phyloP scores from a whole-genome alignment of 2,888 invertebrate species.

The Callyntrura sp. region DNA sequence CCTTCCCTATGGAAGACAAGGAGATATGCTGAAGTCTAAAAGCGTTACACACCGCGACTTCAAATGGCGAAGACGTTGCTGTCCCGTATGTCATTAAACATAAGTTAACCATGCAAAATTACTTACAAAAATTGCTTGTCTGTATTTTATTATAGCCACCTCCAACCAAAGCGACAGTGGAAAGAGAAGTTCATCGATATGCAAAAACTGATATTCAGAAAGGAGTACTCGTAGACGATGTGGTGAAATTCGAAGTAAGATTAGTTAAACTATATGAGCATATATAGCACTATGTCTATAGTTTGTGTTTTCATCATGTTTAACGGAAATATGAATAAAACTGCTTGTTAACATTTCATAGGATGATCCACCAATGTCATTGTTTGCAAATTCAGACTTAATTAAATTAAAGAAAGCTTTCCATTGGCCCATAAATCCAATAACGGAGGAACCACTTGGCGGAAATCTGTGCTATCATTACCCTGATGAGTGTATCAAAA shows the following conservation, averaged over 20 bases:
- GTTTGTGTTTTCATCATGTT: too few relatives aligned
- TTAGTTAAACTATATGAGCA: too few relatives aligned
- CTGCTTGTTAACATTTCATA: too few relatives aligned
- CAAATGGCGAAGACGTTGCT: constrained; percentile 80
- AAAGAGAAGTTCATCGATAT: constrained; percentile 77
- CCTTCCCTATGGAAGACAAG: constrained; percentile 79
- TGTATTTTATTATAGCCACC: constrained; percentile 10
- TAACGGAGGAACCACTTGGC: constrained; percentile 81
- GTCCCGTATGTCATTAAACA: constrained; percentile 59
- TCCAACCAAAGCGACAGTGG: constrained; percentile 68
- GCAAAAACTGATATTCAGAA: constrained; percentile 80
- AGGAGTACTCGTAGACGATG: constrained; percentile 71
- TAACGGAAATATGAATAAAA: too few relatives aligned
- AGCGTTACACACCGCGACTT: constrained; percentile 81
- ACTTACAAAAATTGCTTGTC: neutral
- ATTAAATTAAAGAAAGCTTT: constrained; percentile 81
- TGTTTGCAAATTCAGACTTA: constrained; percentile 60
- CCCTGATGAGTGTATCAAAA: constrained; percentile 76
- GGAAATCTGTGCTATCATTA: constrained; percentile 79
- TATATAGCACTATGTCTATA: too few relatives aligned
- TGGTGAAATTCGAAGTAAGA: constrained; percentile 76
- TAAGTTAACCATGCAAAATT: neutral
- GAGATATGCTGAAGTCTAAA: constrained; percentile 82
- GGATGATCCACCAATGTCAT: constrained; percentile 69
- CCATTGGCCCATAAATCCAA: constrained; percentile 81